Conservation (phyloP, 2,888 invertebrate species). For the Yponomeuta evonymella region DNA sequence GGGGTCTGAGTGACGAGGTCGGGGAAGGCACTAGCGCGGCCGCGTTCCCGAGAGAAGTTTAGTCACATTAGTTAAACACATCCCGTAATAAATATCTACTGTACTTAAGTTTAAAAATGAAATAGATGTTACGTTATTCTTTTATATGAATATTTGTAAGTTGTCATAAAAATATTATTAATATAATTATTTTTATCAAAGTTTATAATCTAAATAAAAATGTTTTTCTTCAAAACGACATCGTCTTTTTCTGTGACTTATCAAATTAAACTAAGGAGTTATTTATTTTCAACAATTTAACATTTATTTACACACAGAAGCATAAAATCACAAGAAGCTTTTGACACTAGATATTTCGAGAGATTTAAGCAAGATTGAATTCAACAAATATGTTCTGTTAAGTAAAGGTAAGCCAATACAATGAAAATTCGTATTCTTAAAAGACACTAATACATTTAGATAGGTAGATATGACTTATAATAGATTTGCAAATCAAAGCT, state of each 20-base stretch:
- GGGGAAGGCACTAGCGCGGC: slow-evolving; percentile 22
- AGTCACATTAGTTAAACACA: slow-evolving; percentile 72
- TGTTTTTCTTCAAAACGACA: slow-evolving; percentile 70
- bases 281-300: slow-evolving; percentile 37
- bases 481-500: slow-evolving; percentile 24
- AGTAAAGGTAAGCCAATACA: slow-evolving; percentile 4
- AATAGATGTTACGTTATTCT: slow-evolving; percentile 77
- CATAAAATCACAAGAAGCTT: slow-evolving; percentile 24
- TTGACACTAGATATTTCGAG: slow-evolving; percentile 2
- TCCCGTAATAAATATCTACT: slow-evolving; percentile 66
- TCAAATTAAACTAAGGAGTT: slow-evolving; percentile 2
- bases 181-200: slow-evolving; percentile 78
- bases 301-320: slow-evolving; percentile 51
- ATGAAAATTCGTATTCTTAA: slow-evolving; percentile 2
- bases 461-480: slow-evolving; percentile 7
- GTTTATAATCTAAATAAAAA: slow-evolving; percentile 78
- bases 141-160: slow-evolving; percentile 76
- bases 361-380: not conserved
- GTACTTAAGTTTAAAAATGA: slow-evolving; percentile 65
- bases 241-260: not conserved
- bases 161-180: slow-evolving; percentile 76
- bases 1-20: not conserved
- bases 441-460: not conserved
- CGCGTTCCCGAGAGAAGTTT: slow-evolving; percentile 38
- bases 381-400: not conserved